These are phyloP conservation scores for Masticophis lateralis DNA, from an alignment of 2,797 vertebrate species.

Conservation along the genomic window DNA sequence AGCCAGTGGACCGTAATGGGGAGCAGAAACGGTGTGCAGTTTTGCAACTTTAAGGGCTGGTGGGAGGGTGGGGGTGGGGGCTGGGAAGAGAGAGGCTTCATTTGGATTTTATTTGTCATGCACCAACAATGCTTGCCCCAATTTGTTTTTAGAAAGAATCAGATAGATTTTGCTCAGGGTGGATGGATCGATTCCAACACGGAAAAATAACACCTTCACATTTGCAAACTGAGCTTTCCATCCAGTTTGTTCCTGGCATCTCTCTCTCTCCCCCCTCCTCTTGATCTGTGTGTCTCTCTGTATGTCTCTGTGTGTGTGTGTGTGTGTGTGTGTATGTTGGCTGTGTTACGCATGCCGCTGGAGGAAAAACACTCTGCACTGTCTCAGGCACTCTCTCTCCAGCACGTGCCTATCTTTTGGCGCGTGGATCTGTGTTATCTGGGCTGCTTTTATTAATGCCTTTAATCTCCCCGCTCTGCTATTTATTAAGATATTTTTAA, in stretches of 20 bases:
- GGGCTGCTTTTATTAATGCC: not conserved
- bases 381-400: not conserved
- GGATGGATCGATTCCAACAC: not conserved
- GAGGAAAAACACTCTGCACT: not conserved
- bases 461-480: not conserved
- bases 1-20: not conserved
- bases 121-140: not conserved
- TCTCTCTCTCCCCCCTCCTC: no score
- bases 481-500: not conserved
- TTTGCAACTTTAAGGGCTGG: not conserved
- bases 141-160: not conserved
- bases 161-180: not conserved
- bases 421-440: not conserved
- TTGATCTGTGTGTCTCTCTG: no score
- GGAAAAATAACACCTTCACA: not conserved
- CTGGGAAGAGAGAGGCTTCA: not conserved
- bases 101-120: not conserved
- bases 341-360: not conserved
- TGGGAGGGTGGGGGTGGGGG: rapidly evolving
- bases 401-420: not conserved
- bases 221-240: not conserved
- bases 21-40: not conserved
- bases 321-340: not conserved
- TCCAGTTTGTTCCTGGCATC: not conserved
- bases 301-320: no score